Percentiles rank a stretch among this genome's conserved stretches.
phyloP scores from a whole-genome alignment of 1,140 invertebrate genomes.

The Neuroterus valhalla region DNA sequence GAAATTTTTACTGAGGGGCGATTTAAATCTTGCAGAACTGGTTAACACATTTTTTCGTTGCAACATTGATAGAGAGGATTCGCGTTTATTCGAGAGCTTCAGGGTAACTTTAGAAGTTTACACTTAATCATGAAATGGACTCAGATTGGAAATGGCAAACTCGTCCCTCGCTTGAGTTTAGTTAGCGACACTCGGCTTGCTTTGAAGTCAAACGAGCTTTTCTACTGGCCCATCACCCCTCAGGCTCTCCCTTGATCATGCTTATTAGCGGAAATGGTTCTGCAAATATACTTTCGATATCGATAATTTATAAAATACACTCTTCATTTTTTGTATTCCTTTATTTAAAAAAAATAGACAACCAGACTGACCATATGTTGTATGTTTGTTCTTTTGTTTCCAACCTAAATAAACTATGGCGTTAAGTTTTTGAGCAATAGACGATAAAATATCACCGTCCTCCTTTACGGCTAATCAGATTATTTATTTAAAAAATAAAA shows the following conservation, averaged over 20 bases:
- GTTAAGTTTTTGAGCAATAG: too few relatives aligned
- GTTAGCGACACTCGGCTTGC: constrained; percentile 68
- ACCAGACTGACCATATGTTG: too few relatives aligned
- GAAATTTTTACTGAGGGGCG: neutral
- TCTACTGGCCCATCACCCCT: constrained; percentile 42
- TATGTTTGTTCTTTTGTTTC: too few relatives aligned
- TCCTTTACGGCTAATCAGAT: too few relatives aligned
- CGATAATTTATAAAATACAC: constrained; percentile 3
- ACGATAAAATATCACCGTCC: too few relatives aligned
- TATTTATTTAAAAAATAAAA: too few relatives aligned
- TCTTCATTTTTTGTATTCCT: neutral
- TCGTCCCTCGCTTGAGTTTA: constrained; percentile 62
- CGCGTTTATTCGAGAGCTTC: constrained; percentile 37
- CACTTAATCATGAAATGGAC: constrained; percentile 74
- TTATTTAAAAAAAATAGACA: neutral
- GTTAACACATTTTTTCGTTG: constrained; percentile 1
- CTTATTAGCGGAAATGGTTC: constrained; percentile 65
- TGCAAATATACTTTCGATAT: constrained; percentile 20
- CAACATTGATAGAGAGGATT: neutral
- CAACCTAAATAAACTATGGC: too few relatives aligned
- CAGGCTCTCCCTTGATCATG: constrained; percentile 62
- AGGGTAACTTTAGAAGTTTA: constrained; percentile 70
- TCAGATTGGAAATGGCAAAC: constrained; percentile 70
- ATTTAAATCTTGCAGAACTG: neutral
- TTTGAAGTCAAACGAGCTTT: constrained; percentile 68